Conservation (phyloP, 1,140 invertebrate genomes). For the Dendrolimus kikuchii region DNA sequence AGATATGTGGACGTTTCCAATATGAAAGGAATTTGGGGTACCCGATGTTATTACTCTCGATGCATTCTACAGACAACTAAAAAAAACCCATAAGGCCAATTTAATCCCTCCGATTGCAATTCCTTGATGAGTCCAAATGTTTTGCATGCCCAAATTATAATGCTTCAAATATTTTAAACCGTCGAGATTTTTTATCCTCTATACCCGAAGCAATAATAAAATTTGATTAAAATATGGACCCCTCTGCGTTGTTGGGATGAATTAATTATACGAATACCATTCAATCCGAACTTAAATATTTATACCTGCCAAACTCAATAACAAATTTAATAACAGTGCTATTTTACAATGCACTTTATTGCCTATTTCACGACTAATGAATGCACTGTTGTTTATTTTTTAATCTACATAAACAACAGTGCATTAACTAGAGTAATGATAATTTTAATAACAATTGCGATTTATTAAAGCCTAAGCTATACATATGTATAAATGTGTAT, state of each 20-base stretch:
- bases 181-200: slow-evolving; percentile 35
- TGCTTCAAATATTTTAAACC: slow-evolving; percentile 33
- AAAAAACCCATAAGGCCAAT: slow-evolving; percentile 13
- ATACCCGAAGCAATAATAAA: slow-evolving; percentile 52
- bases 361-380: too few relatives aligned
- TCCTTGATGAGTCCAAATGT: slow-evolving; percentile 32
- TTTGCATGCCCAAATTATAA: slow-evolving; percentile 33
- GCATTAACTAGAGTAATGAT: too few relatives aligned
- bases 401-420: too few relatives aligned
- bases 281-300: slow-evolving; percentile 40
- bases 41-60: slow-evolving; percentile 2
- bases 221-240: slow-evolving; percentile 59
- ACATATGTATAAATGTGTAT: too few relatives aligned
- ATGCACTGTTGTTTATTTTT: too few relatives aligned
- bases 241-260: slow-evolving; percentile 40
- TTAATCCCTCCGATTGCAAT: slow-evolving; percentile 26
- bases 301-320: slow-evolving; percentile 14
- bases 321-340: neutral
- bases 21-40: slow-evolving; percentile 3
- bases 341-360: slow-evolving; percentile 2
- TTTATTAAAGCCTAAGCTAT: too few relatives aligned
- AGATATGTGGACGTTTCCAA: neutral
- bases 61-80: slow-evolving; percentile 10
- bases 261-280: slow-evolving; percentile 53
- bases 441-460: too few relatives aligned